These are phyloP conservation scores for Julus scanicus DNA, from an alignment of 2,888 invertebrate genomes.

Conservation along the genomic window DNA sequence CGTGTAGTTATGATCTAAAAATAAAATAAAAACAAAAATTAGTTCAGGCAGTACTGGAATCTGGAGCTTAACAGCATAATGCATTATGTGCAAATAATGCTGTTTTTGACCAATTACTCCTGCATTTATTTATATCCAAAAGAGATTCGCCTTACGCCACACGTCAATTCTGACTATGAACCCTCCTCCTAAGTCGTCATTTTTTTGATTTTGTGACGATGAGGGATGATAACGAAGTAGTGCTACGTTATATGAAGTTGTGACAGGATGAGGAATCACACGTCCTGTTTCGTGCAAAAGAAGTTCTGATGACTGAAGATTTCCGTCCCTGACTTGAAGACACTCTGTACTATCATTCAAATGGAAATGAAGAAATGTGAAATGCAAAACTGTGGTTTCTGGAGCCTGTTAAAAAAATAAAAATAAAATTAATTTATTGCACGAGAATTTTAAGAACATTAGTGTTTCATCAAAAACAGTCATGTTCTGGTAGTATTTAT, in stretches of 20 bases:
- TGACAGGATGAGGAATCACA: constrained; percentile 40
- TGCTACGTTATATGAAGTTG: constrained; percentile 3
- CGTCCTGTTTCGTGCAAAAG: constrained; percentile 52
- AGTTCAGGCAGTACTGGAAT: no score
- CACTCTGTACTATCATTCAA: constrained; percentile 52
- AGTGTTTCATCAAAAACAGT: no score
- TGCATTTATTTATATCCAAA: neutral
- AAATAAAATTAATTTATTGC: no score
- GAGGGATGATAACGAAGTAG: constrained; percentile 50
- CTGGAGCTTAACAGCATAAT: no score
- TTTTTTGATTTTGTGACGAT: constrained; percentile 20
- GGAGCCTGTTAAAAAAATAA: constrained; percentile 41
- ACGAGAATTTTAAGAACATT: no score
- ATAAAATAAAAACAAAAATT: neutral
- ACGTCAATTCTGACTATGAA: constrained; percentile 47
- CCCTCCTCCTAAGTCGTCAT: neutral
- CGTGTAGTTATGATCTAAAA: constrained; percentile 46
- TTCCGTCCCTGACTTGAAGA: constrained; percentile 52
- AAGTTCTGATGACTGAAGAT: constrained; percentile 48
- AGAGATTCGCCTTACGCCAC: constrained; percentile 13
- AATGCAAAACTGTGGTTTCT: neutral
- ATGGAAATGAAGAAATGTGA: constrained; percentile 52
- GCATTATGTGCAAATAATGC: no score
- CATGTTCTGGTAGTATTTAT: no score
- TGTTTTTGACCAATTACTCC: neutral